Conservation (phyloP, 2,888 invertebrate genomes). For the Euplexia lucipara region DNA sequence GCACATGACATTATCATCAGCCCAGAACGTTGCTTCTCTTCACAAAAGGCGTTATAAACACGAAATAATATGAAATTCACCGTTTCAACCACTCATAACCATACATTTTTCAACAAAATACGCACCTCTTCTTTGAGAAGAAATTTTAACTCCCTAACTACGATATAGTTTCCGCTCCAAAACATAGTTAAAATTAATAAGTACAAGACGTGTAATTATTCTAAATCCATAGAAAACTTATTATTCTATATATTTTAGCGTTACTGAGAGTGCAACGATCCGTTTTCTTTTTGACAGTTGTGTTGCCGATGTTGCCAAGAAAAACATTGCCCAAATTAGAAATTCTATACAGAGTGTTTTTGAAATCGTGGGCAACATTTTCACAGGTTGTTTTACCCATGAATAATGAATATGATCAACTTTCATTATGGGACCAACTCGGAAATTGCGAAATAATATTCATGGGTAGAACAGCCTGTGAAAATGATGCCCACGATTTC, state of each 20-base stretch:
- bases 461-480: too few species aligned
- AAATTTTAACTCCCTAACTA: slow-evolving; percentile 94
- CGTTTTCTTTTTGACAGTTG: slow-evolving; percentile 82
- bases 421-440: too few species aligned
- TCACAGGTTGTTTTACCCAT: too few species aligned
- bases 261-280: slow-evolving; percentile 83
- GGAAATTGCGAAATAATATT: too few species aligned
- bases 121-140: slow-evolving; percentile 95
- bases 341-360: slow-evolving; percentile 16
- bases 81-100: slow-evolving; percentile 80
- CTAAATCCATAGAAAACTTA: slow-evolving; percentile 87
- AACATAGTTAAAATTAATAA: slow-evolving; percentile 93
- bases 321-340: background rate
- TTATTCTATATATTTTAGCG: slow-evolving; percentile 80
- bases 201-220: slow-evolving; percentile 80
- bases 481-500: too few species aligned
- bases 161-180: slow-evolving; percentile 95
- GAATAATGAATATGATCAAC: too few species aligned
- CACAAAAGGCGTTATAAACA: slow-evolving; percentile 57
- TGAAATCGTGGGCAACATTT: too few species aligned
- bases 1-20: slow-evolving; percentile 29
- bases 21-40: slow-evolving; percentile 15
- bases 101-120: slow-evolving; percentile 83
- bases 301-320: slow-evolving; percentile 63
- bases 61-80: slow-evolving; percentile 67